Evolutionary conservation across 2,888 invertebrate species (phyloP).

Genomic region (Acronicta alni): DNA sequence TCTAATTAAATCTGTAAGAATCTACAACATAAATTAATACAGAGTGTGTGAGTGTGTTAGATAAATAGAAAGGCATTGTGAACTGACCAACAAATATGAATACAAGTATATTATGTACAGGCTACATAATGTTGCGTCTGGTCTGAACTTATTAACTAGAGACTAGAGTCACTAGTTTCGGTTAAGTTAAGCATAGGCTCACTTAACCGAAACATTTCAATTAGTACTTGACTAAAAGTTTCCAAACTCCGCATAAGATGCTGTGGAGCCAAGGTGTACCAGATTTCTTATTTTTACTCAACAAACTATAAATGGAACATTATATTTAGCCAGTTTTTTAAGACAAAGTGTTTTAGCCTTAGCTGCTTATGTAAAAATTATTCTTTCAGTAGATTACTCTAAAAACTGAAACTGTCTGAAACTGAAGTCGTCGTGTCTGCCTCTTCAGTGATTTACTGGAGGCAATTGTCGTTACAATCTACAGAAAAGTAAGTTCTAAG

Average conservation of each 20-base stretch:
- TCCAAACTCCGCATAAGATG: too few species aligned
- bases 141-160: slow-evolving; percentile 26
- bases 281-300: slow-evolving; percentile 21
- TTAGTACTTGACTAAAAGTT: too few species aligned
- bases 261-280: background rate
- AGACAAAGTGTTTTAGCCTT: slow-evolving; percentile 7
- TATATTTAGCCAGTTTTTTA: slow-evolving; percentile 2
- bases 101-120: too few species aligned
- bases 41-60: too few species aligned
- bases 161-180: too few species aligned
- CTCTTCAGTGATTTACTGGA: background rate
- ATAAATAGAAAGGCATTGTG: too few species aligned
- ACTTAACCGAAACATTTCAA: slow-evolving; percentile 20
- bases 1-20: too few species aligned
- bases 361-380: slow-evolving; percentile 9
- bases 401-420: slow-evolving; percentile 15
- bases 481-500: background rate
- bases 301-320: slow-evolving; percentile 20
- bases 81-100: too few species aligned
- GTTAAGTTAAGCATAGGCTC: too few species aligned
- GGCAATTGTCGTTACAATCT: background rate
- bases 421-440: background rate
- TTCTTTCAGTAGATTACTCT: slow-evolving; percentile 34
- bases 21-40: too few species aligned
- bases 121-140: slow-evolving; percentile 8